Percentiles rank a stretch among this genome's conserved stretches.
phyloP scores from a whole-genome alignment of 2,888 invertebrate species.

The Eilema depressum region DNA sequence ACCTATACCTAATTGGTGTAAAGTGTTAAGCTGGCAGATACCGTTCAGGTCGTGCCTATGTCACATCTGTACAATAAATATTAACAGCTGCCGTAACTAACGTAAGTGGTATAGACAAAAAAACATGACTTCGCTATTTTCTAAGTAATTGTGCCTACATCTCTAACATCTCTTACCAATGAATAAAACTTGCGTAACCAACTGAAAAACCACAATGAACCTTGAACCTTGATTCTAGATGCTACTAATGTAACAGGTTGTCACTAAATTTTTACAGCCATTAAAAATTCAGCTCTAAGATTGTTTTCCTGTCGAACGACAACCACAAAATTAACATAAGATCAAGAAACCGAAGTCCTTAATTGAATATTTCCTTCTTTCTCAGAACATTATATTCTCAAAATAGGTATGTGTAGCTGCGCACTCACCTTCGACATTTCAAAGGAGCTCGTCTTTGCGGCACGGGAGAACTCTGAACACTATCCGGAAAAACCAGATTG shows the following conservation, averaged over 20 bases:
- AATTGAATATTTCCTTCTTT: neutral
- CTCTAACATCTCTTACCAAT: neutral
- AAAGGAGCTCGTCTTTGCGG: constrained; percentile 88
- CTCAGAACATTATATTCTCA: too few species aligned
- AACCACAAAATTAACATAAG: neutral
- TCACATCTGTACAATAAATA: too few species aligned
- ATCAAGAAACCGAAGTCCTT: neutral
- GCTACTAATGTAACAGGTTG: neutral
- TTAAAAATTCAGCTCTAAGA: neutral
- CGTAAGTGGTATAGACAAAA: too few species aligned
- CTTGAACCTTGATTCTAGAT: neutral
- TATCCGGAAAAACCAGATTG: constrained; percentile 93
- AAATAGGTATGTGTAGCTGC: neutral
- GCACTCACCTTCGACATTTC: constrained; percentile 87
- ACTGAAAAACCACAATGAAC: neutral
- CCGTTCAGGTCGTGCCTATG: too few species aligned
- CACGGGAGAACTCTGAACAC: constrained; percentile 92
- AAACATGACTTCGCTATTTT: neutral
- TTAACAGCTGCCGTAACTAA: neutral
- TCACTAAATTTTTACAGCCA: neutral
- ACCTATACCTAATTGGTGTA: too few species aligned
- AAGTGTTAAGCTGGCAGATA: too few species aligned
- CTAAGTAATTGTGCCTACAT: neutral
- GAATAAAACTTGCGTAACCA: neutral
- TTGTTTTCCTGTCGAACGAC: neutral